Base-by-base conservation (phyloP, 1,140 invertebrate species). In the Drosophila murphyi region DNA sequence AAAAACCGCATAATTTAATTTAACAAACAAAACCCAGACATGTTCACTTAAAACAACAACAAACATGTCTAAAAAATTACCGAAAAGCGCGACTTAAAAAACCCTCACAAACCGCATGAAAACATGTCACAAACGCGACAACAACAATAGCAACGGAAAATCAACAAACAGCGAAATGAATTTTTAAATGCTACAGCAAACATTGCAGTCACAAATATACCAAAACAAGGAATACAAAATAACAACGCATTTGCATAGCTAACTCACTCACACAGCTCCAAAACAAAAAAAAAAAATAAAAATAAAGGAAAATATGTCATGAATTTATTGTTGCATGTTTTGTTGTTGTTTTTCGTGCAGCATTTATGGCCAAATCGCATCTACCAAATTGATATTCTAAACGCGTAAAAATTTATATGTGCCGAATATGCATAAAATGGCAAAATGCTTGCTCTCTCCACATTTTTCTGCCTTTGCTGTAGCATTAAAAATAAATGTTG, bases 371-470 rank as follows among this genome's bases (percentile, higher is more conserved):
- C 80, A 88, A 87, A 87, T 87, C 83, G 83, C 83, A 87, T 87
- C 67, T 78, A 62, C 79, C 65, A 87, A 88, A 87, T 87, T 87
- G 83, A 87, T 87, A 87, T 87, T 87, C 83, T 87, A 87, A 88
- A 35, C 83, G 83, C 83, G 83, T 87, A 88, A 87, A 87, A 87
- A 80, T 88, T 35, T 87, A 80, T 80, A 79, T 72, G 32, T 73
- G 41, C 62, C 61, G 56, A 71, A 76, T 72, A 65, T 76, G 74
- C 74, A 76, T 60, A 76, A 67, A 76, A 76, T 28, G 7, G 48
- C 10, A 59, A 59, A 34, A 63, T 43, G 37, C 41, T 45, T 75
- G 54, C 71, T 47, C 20, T 69, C 34, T 63, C 52, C 7, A 60
- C 41, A 32, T 20, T n/a, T 43, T 31, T n/a, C 34, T 50, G 35